Evolutionary conservation across 2,888 invertebrate species (phyloP).

Genomic region (Sminthurinus aureus): DNA sequence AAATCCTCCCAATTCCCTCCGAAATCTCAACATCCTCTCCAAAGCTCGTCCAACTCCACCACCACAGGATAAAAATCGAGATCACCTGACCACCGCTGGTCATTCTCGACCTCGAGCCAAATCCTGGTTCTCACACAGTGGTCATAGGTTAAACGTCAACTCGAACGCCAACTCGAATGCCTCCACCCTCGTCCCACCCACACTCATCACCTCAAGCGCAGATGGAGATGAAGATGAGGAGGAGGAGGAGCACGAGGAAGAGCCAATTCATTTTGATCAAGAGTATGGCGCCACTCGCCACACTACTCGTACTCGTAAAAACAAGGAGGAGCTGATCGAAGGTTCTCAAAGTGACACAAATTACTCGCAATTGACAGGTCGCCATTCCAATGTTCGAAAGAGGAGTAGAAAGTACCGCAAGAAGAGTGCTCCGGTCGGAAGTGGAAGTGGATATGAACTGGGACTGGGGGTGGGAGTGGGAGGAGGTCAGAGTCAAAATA

Average conservation of each 20-base stretch:
- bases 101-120: slow-evolving; percentile 29
- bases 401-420: too few relatives aligned
- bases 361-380: too few relatives aligned
- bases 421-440: too few relatives aligned
- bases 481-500: neutral
- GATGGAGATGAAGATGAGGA: slow-evolving; percentile 30
- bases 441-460: neutral
- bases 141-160: neutral
- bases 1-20: neutral
- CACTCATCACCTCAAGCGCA: slow-evolving; percentile 33
- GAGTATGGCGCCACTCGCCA: neutral
- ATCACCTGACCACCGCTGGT: too few relatives aligned
- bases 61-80: neutral
- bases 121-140: slow-evolving; percentile 29
- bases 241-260: neutral
- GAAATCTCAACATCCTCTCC: neutral
- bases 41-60: neutral
- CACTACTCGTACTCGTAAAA: neutral
- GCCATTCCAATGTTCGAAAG: neutral
- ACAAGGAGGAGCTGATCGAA: too few relatives aligned
- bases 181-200: slow-evolving; percentile 20
- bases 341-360: too few relatives aligned
- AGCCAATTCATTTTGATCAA: too few relatives aligned
- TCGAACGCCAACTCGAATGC: neutral
- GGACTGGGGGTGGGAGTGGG: neutral